Evolutionary conservation across 2,888 invertebrate species (phyloP).

Genomic region (Conchocele bisecta): DNA sequence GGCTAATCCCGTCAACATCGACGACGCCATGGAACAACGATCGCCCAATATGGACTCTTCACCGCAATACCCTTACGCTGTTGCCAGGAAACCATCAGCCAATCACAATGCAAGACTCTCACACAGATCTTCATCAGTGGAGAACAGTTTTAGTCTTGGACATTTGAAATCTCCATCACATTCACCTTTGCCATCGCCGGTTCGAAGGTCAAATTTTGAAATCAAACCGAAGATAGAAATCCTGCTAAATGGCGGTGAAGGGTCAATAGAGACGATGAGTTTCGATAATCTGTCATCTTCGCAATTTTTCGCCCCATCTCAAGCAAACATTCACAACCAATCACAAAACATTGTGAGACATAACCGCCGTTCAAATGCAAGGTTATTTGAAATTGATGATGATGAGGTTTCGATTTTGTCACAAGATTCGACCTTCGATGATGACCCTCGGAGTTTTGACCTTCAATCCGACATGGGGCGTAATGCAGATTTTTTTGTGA

Average conservation of each 20-base stretch:
- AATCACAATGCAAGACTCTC: neutral
- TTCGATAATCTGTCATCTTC: conserved; percentile 39
- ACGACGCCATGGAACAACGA: conserved; percentile 58
- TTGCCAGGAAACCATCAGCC: too few relatives aligned
- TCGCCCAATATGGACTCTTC: conserved; percentile 20
- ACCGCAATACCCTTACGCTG: too few relatives aligned
- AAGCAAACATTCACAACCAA: conserved; percentile 3
- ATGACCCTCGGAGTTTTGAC: conserved; percentile 39
- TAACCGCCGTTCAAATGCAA: too few relatives aligned
- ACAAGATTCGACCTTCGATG: conserved; percentile 16
- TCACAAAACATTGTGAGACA: conserved; percentile 3
- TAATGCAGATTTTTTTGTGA: conserved; percentile 42
- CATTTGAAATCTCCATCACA: neutral
- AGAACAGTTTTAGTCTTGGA: neutral
- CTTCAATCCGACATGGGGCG: conserved; percentile 34
- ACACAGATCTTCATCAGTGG: neutral
- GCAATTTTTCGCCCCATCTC: conserved; percentile 23
- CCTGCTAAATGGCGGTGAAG: conserved; percentile 51
- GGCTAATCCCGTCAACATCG: conserved; percentile 68
- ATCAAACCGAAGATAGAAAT: conserved; percentile 48
- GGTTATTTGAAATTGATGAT: too few relatives aligned
- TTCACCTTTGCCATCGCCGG: neutral
- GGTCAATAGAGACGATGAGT: conserved; percentile 54
- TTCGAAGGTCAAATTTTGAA: neutral
- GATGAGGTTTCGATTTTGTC: conserved; percentile 20